Conservation (phyloP, 1,140 invertebrate genomes). For the Oryctes rhinoceros region DNA sequence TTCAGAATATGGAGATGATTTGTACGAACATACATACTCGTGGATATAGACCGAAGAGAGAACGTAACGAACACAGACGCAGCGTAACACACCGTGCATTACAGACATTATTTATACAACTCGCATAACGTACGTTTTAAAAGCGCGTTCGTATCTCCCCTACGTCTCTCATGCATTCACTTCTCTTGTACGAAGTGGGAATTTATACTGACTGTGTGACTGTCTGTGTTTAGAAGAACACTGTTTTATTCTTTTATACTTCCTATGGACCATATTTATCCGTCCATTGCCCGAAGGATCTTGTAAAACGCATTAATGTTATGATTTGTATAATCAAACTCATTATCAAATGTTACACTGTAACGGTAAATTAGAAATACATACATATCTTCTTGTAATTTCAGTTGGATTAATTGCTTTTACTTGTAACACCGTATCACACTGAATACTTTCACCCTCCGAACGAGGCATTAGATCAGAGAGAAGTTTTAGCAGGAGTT, state of each 20-base stretch:
- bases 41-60: neutral
- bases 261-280: neutral
- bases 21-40: conserved; percentile 28
- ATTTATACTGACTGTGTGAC: conserved; percentile 22
- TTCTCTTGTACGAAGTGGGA: conserved; percentile 31
- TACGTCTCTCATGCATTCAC: conserved; percentile 11
- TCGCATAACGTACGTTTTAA: conserved; percentile 36
- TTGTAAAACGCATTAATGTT: neutral
- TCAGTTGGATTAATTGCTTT: too few species aligned
- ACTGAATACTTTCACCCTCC: too few species aligned
- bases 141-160: conserved; percentile 29
- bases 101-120: conserved; percentile 36
- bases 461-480: too few species aligned
- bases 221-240: conserved; percentile 18
- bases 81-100: neutral
- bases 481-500: too few species aligned
- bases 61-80: conserved; percentile 8
- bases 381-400: too few species aligned
- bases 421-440: too few species aligned
- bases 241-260: conserved; percentile 20
- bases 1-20: conserved; percentile 47
- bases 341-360: neutral
- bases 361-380: too few species aligned
- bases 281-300: neutral
- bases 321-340: neutral